These are phyloP conservation scores for Oreocharis arfaki DNA, from an alignment of 2,113 vertebrate species.

Conservation along the genomic window DNA sequence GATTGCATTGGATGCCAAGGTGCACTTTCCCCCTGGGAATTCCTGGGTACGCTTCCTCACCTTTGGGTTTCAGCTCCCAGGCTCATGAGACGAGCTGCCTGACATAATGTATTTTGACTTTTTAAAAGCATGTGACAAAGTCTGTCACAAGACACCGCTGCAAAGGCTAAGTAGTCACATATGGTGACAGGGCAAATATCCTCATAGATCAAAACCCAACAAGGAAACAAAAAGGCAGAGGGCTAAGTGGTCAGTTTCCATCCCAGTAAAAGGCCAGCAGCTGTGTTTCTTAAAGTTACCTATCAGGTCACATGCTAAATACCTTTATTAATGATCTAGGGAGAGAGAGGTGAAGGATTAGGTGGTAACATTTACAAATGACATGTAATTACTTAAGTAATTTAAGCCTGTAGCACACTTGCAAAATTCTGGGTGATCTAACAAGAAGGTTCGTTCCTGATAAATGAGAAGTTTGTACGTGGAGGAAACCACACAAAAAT, in stretches of 20 bases:
- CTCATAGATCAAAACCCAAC: constrained; percentile 26
- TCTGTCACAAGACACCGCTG: constrained; percentile 5
- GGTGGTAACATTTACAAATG: constrained; percentile 20
- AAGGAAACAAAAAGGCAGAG: constrained; percentile 38
- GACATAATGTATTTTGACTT: constrained; percentile 27
- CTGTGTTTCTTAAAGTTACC: constrained; percentile 3
- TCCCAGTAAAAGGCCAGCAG: constrained; percentile 36
- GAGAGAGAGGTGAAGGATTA: not conserved
- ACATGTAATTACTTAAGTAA: constrained; percentile 20
- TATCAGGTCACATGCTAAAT: constrained; percentile 7
- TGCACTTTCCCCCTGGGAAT: not conserved
- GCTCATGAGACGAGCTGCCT: not conserved
- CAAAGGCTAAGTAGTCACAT: constrained; percentile 36
- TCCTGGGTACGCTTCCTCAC: not conserved
- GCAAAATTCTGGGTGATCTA: not conserved
- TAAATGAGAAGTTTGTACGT: not conserved
- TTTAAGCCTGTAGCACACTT: not conserved
- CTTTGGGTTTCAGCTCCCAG: not conserved
- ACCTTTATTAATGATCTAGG: constrained; percentile 9
- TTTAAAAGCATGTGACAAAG: constrained; percentile 39
- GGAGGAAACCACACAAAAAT: not conserved
- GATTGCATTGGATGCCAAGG: not conserved
- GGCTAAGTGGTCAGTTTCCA: constrained; percentile 32
- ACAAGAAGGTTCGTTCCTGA: not conserved
- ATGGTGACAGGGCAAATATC: constrained; percentile 40